Conservation (phyloP, 2,888 invertebrate species). For the Hydropsyche betteni region DNA sequence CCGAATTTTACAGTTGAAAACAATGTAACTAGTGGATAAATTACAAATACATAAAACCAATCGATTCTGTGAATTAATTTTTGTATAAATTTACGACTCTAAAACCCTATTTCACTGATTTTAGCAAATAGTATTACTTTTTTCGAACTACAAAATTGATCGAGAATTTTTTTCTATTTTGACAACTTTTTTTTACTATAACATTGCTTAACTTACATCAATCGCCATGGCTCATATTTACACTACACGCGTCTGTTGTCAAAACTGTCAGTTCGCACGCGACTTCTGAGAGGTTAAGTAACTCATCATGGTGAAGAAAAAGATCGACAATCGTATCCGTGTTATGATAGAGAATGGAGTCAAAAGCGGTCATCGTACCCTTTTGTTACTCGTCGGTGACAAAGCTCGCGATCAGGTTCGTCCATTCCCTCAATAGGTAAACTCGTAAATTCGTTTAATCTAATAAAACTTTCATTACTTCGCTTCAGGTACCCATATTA, state of each 20-base stretch:
- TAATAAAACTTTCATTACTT: neutral
- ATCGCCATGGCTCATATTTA: too few relatives aligned
- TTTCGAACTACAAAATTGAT: too few relatives aligned
- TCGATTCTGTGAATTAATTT: too few relatives aligned
- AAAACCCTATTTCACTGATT: too few relatives aligned
- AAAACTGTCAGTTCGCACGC: neutral
- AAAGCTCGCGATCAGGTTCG: constrained; percentile 93
- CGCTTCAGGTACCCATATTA: constrained; percentile 85
- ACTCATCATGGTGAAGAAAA: constrained; percentile 83
- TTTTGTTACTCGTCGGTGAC: constrained; percentile 96
- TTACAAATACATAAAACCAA: too few relatives aligned
- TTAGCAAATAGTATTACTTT: too few relatives aligned
- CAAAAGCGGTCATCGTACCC: constrained; percentile 85
- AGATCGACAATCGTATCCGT: constrained; percentile 95
- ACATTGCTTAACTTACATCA: too few relatives aligned
- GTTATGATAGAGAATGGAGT: constrained; percentile 98
- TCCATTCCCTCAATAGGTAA: neutral
- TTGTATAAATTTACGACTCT: too few relatives aligned
- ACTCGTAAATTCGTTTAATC: neutral
- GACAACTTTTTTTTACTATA: too few relatives aligned
- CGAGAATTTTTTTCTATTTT: too few relatives aligned
- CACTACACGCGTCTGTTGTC: neutral
- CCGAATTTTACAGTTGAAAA: too few relatives aligned
- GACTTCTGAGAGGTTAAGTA: constrained; percentile 6
- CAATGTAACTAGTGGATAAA: too few relatives aligned